Conservation (phyloP, 2,797 vertebrate genomes). For the Loris lydekkerianus region DNA sequence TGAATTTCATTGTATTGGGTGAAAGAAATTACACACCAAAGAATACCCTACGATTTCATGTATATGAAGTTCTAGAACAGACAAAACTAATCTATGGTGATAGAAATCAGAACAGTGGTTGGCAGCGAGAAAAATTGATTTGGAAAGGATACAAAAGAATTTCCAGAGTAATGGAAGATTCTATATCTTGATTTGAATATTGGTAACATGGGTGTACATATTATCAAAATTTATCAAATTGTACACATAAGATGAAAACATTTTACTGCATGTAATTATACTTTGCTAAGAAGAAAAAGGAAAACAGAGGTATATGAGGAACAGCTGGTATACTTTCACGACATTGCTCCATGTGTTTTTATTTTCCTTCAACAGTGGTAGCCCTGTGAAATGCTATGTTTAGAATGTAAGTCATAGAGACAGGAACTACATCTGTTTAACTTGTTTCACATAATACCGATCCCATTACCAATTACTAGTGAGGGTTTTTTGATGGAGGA, state of each 20-base stretch:
- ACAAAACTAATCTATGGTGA: background rate
- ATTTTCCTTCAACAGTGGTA: slow-evolving; percentile 60
- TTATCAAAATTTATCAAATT: slow-evolving; percentile 58
- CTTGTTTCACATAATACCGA: background rate
- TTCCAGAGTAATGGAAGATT: slow-evolving; percentile 44
- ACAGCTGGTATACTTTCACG: slow-evolving; percentile 67
- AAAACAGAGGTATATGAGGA: background rate
- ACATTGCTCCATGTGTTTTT: slow-evolving; percentile 62
- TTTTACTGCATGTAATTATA: slow-evolving; percentile 53
- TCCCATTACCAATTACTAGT: slow-evolving; percentile 26
- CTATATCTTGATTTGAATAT: background rate
- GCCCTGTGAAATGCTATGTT: slow-evolving; percentile 60
- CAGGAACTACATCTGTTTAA: slow-evolving; percentile 52
- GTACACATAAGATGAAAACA: slow-evolving; percentile 31
- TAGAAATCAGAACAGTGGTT: slow-evolving; percentile 32
- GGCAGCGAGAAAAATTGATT: slow-evolving; percentile 5
- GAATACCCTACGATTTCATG: background rate
- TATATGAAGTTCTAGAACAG: slow-evolving; percentile 26
- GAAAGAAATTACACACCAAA: background rate
- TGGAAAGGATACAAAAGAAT: background rate
- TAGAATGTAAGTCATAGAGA: slow-evolving; percentile 54
- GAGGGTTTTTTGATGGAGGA: background rate
- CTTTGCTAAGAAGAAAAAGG: background rate
- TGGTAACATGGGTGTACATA: background rate
- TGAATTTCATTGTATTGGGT: background rate